Conservation (phyloP, 2,797 vertebrate species). For the Picus viridis region DNA sequence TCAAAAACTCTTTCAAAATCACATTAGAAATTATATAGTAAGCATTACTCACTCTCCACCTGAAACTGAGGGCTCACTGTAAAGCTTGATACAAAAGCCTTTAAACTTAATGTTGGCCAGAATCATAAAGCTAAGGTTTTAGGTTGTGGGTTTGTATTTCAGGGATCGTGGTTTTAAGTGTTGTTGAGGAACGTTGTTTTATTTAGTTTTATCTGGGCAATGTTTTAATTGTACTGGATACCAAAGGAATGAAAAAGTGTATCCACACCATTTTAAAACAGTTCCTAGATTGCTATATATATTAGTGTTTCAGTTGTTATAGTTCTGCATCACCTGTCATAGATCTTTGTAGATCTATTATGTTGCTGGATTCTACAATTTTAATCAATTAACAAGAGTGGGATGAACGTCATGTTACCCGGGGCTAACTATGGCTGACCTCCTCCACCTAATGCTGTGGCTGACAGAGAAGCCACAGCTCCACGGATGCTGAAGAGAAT, state of each 20-base stretch:
- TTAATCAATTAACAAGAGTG: not conserved
- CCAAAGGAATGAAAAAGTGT: not conserved
- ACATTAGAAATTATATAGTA: not conserved
- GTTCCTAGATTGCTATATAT: not conserved
- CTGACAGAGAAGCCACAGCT: not conserved
- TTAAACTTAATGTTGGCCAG: no score
- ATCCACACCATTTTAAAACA: not conserved
- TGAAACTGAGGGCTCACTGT: not conserved
- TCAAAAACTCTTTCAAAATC: not conserved
- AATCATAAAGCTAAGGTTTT: not conserved
- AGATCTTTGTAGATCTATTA: not conserved
- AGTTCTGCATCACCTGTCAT: not conserved
- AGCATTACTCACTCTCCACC: not conserved
- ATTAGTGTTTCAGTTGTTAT: not conserved
- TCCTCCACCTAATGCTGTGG: not conserved
- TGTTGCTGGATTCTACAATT: not conserved
- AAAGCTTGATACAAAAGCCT: no score
- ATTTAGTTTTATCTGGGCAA: not conserved
- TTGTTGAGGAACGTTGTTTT: not conserved
- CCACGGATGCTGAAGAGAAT: not conserved
- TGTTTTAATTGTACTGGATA: not conserved
- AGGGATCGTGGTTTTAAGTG: not conserved
- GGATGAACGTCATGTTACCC: not conserved
- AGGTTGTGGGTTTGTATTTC: not conserved
- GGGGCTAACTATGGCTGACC: not conserved